A percentile compares a stretch with the other conserved stretches of the same genome.
Evolutionary conservation across 2,888 invertebrate genomes (phyloP).

Genomic region (Ophion ellenae): DNA sequence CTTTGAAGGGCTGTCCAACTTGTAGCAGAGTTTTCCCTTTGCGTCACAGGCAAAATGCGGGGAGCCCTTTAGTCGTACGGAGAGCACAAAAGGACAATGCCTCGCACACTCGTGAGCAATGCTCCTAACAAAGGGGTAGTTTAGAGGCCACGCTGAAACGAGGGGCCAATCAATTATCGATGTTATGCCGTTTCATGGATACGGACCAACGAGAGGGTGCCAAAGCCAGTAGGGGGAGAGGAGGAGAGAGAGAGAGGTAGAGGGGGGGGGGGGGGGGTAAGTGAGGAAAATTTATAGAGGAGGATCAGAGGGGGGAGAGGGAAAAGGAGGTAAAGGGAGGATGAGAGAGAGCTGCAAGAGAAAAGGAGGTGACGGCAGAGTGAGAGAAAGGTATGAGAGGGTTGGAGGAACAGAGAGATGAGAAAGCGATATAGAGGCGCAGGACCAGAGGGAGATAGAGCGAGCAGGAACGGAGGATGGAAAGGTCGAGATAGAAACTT

Average conservation of each 20-base stretch:
- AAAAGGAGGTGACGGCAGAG: not conserved
- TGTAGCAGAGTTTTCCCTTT: not conserved
- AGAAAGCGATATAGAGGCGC: not conserved
- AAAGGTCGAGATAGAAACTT: slow-evolving; percentile 1
- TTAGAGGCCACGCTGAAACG: slow-evolving; percentile 40
- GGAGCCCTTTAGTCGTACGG: not conserved
- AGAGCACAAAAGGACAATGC: slow-evolving; percentile 26
- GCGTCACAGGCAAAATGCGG: not conserved
- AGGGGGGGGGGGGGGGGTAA: not conserved
- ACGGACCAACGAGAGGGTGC: not conserved
- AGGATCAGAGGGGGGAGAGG: not conserved
- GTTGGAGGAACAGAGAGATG: not conserved
- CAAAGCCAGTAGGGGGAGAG: not conserved
- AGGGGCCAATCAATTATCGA: slow-evolving; percentile 62
- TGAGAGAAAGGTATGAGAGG: not conserved
- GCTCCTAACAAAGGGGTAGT: slow-evolving; percentile 44
- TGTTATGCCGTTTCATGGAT: slow-evolving; percentile 39
- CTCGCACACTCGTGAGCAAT: slow-evolving; percentile 5
- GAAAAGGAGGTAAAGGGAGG: not conserved
- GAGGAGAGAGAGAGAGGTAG: not conserved
- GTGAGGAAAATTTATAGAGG: not conserved
- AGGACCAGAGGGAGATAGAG: too few relatives aligned
- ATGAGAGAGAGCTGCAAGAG: not conserved
- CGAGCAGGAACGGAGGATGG: not conserved
- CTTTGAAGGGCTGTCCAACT: not conserved